Evolutionary conservation across 2,888 invertebrate species (phyloP).

Genomic region (Rhimphoctona megacephalus): DNA sequence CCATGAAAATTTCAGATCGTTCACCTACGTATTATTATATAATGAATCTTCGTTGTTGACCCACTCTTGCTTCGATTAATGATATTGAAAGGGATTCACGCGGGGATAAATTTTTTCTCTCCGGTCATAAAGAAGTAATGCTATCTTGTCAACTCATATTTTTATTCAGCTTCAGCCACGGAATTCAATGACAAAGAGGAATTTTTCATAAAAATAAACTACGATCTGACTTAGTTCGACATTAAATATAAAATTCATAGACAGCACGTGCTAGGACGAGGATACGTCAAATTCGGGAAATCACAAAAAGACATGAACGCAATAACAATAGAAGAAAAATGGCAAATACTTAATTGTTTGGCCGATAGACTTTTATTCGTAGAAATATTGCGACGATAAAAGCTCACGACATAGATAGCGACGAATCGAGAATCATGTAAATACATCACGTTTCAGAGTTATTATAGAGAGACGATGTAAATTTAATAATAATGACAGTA

Average conservation of each 20-base stretch:
- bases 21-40: neutral
- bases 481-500: neutral
- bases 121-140: neutral
- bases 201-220: neutral
- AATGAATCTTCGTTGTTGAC: neutral
- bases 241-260: neutral
- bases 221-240: neutral
- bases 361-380: slow-evolving; percentile 61
- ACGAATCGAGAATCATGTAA: slow-evolving; percentile 23
- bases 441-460: slow-evolving; percentile 31
- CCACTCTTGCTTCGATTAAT: slow-evolving; percentile 26
- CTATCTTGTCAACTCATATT: neutral
- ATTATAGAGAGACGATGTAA: slow-evolving; percentile 8
- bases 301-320: neutral
- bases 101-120: slow-evolving; percentile 2
- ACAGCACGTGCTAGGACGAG: neutral
- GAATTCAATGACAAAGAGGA: neutral
- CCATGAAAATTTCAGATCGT: neutral
- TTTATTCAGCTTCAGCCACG: neutral
- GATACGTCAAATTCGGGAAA: neutral
- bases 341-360: neutral
- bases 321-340: neutral
- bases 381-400: slow-evolving; percentile 63
- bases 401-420: slow-evolving; percentile 58
- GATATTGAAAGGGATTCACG: slow-evolving; percentile 33